Evolutionary conservation across 1,140 invertebrate species (phyloP), one percentile per base, ranked within the genome.

Genomic region (Meloidogyne floridensis): DNA sequence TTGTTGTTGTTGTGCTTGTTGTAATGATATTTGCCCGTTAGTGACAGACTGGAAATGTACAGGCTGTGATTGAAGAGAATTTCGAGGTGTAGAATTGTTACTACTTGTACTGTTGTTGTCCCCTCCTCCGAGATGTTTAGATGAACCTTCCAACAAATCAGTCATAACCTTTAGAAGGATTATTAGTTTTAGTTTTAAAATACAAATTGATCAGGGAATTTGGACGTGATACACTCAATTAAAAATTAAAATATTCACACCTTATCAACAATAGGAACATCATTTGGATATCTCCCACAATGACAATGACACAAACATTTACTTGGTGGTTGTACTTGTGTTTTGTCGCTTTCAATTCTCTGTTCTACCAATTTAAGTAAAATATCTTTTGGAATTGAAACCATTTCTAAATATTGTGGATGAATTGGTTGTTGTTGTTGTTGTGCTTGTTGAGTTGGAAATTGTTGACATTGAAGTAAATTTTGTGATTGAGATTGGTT

Each of bases 271-370:
- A 88, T 88, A 13, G 85, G 77, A 3, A 84, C 15, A 43, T 90
- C 87, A 47, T 82, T 83, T 53, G 88, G 89, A 76, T 88, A 88
- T 5, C 87, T 80, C 20, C 87, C 87, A 75, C 87, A 88, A 75
- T 82, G 51, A n/a, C 87, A 88, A 74, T 87, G 80, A 77, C 87
- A 87, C 32, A 82, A 74, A 53, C 87, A 88, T 53, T 88, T 90
- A 42, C 56, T 80, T 32, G 87, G 84, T 18, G 56, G 79, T 85
- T 86, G 80, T 43, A 54, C 43, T 79, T 86, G 80, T 20, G 78
- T 72, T 5, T 84, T 80, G 42, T 83, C 85, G 47, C 77, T 72
- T 75, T 88, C 81, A 42, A 84, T 82, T 65, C 76, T 81, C 18
- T 82, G 79, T 81, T 88, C 84, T 42, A 86, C 86, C 32, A 89